Evolutionary conservation across 2,797 vertebrate species (phyloP), one percentile per base, ranked within the genome.

Genomic region (Acanthurus tractus): DNA sequence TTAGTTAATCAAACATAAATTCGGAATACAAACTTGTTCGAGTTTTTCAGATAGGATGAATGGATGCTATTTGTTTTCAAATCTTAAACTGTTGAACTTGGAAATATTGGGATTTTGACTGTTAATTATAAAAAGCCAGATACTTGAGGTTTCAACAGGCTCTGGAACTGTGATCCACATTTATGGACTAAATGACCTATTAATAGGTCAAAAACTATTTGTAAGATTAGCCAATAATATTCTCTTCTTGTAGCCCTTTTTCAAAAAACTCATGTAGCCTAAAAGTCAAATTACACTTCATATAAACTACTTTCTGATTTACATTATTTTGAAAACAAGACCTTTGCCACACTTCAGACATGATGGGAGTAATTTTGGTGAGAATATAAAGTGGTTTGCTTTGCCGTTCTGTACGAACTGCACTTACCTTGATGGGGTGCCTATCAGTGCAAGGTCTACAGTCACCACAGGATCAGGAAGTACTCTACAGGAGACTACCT

Each of bases 401-500:
- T 22, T 15, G 6, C 3, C 6, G 7, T 38, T 49, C 23, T 66
- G n/a, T 67, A 23, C 0, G 18, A 20, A 61, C 34, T 11, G 4
- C 25, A 78, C 83, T 87, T 67, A 88, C 83, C 85, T 75, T 23
- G 7, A 68, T 10, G 1, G 2, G 11, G 11, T 14, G 11, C 56
- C 75, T 63, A 78, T 55, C 6, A 81, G 20, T 18, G 64, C 48
- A 68, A 6, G 1, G 9, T 70, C 55, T 78, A 81, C 29, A 55
- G 54, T 67, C 70, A 73, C 23, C 34, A 48, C 36, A 53, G 67
- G 75, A 71, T 74, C 56, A 79, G 74, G 48, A 53, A 50, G 42
- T 0, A 15, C 14, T 76, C 79, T 91, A 89, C 56, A 82, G 74
- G 81, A 63, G 61, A 73, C 72, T 75, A 83, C 52, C 17, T 65